Conservation (phyloP, 2,113 vertebrate species). For the Tupaia chinensis region DNA sequence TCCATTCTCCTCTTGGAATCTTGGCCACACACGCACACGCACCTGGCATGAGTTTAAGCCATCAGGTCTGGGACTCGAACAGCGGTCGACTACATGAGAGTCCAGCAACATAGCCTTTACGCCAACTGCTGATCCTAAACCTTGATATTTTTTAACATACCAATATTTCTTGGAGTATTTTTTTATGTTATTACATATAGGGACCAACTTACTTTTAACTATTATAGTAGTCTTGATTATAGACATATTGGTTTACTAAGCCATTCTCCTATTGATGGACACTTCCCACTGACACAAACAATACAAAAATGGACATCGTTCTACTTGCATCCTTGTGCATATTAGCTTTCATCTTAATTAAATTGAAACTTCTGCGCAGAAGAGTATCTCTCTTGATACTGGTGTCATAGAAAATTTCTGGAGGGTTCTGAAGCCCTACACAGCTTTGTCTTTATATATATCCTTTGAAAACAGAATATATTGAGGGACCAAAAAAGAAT, state of each 20-base stretch:
- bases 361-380: not conserved
- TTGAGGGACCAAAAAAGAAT: not conserved
- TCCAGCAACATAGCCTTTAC: no score
- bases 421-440: not conserved
- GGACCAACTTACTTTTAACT: not conserved
- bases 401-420: not conserved
- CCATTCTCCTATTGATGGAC: not conserved
- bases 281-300: not conserved
- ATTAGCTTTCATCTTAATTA: conserved; percentile 43
- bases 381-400: not conserved
- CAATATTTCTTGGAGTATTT: not conserved
- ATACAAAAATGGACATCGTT: not conserved
- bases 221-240: not conserved
- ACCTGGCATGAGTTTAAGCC: no score
- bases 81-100: no score
- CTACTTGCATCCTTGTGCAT: not conserved
- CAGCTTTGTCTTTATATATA: conserved; percentile 15
- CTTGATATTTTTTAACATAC: not conserved
- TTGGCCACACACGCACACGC: no score
- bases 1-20: no score
- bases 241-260: not conserved
- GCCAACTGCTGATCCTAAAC: not conserved
- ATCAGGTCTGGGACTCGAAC: no score
- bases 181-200: not conserved
- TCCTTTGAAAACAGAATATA: not conserved